phyloP scores from a whole-genome alignment of 2,888 invertebrate genomes.

The Agrilus mali region DNA sequence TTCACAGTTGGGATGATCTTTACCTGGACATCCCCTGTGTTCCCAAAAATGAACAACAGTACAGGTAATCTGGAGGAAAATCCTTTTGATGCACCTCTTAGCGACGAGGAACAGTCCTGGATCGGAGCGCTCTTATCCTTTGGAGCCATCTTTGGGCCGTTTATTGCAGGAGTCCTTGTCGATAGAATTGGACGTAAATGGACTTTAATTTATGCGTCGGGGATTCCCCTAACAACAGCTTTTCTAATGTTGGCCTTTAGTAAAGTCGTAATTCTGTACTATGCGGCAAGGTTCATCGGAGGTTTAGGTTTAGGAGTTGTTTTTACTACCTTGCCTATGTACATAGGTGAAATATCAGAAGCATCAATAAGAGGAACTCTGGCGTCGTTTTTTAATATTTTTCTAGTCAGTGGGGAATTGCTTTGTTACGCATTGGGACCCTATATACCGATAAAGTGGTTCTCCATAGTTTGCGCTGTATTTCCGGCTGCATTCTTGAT shows the following conservation, averaged over 20 bases:
- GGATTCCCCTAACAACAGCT: constrained; percentile 47
- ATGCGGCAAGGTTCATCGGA: constrained; percentile 10
- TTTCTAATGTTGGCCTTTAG: constrained; percentile 15
- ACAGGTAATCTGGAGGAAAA: constrained; percentile 25
- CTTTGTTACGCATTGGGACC: constrained; percentile 59
- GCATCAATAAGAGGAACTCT: constrained; percentile 63
- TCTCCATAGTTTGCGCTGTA: constrained; percentile 38
- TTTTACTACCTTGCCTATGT: constrained; percentile 67
- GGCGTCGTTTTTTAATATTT: constrained; percentile 52
- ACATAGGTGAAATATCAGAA: constrained; percentile 75
- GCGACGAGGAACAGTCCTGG: constrained; percentile 52
- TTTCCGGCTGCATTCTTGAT: constrained; percentile 39
- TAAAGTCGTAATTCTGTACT: constrained; percentile 4
- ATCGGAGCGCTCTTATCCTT: constrained; percentile 56
- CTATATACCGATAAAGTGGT: constrained; percentile 47
- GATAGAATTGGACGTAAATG: constrained; percentile 50
- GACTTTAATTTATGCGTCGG: constrained; percentile 45
- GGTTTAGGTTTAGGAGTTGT: constrained; percentile 42
- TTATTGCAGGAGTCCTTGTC: constrained; percentile 50
- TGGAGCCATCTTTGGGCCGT: constrained; percentile 50
- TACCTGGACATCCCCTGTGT: constrained; percentile 30
- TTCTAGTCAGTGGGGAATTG: constrained; percentile 55
- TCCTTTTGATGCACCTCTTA: constrained; percentile 35
- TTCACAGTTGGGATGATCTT: constrained; percentile 30
- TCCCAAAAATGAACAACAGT: constrained; percentile 18